Conservation (phyloP, 2,113 vertebrate species). For the Tupaia tana region DNA sequence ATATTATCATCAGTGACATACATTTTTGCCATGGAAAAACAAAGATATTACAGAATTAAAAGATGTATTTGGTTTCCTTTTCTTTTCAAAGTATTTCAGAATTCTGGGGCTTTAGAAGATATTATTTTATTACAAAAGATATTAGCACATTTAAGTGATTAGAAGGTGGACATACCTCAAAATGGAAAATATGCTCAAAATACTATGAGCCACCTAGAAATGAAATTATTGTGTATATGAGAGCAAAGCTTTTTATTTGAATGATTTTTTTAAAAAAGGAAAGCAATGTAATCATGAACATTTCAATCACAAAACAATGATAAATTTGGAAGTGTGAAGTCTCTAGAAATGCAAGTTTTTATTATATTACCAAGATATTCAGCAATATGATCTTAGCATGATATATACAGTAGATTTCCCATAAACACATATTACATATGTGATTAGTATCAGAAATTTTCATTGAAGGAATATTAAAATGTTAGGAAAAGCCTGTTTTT, state of each 20-base stretch:
- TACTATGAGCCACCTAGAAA: background rate
- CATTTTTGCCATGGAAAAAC: constrained; percentile 56
- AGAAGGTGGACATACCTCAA: constrained; percentile 24
- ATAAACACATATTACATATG: background rate
- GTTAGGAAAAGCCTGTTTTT: constrained; percentile 46
- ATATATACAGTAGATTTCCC: background rate
- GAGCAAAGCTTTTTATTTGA: constrained; percentile 48
- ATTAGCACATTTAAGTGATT: constrained; percentile 47
- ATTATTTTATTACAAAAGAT: background rate
- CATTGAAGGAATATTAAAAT: constrained; percentile 30
- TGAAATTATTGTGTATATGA: constrained; percentile 38
- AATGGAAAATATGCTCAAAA: constrained; percentile 47
- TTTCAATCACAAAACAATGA: constrained; percentile 36
- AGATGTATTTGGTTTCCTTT: constrained; percentile 42
- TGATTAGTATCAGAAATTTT: constrained; percentile 33
- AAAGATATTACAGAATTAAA: constrained; percentile 46
- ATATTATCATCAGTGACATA: constrained; percentile 24
- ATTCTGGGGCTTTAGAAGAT: constrained; percentile 22
- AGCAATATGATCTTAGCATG: constrained; percentile 11
- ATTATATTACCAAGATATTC: background rate
- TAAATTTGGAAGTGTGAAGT: constrained; percentile 45
- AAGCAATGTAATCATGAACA: background rate
- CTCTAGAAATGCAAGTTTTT: background rate
- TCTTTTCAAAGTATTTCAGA: constrained; percentile 55
- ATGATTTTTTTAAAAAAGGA: constrained; percentile 26